Conservation (phyloP, 2,797 vertebrate genomes). For the Ctenochaetus hawaiiensis region DNA sequence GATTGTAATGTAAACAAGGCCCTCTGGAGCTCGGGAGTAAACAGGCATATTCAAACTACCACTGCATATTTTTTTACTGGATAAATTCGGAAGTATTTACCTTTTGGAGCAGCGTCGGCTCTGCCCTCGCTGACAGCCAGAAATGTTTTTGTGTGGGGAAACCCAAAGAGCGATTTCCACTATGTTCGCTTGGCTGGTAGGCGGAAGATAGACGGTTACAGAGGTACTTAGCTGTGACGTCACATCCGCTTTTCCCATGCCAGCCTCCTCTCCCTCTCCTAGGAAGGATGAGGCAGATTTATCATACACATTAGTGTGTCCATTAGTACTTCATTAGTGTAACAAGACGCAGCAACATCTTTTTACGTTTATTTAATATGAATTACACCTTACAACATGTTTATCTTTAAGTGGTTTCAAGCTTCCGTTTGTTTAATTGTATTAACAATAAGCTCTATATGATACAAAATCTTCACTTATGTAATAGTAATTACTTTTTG, state of each 20-base stretch:
- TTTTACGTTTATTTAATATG: background rate
- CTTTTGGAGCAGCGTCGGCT: slow-evolving; percentile 52
- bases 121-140: slow-evolving; percentile 33
- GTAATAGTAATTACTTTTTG: background rate
- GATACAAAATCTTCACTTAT: background rate
- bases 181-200: slow-evolving; percentile 59
- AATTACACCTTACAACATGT: background rate
- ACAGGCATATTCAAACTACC: slow-evolving; percentile 23
- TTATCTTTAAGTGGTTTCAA: background rate
- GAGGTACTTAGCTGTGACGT: slow-evolving; percentile 77
- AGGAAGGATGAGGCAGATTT: slow-evolving; percentile 3
- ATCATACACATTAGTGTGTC: background rate
- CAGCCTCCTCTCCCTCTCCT: background rate
- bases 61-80: background rate
- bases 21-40: slow-evolving; percentile 57
- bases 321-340: background rate
- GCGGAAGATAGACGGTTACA: slow-evolving; percentile 76
- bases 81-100: slow-evolving; percentile 66
- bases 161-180: slow-evolving; percentile 61
- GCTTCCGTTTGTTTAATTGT: background rate
- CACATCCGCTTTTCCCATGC: slow-evolving; percentile 77
- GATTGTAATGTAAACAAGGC: slow-evolving; percentile 90
- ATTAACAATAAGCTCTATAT: background rate
- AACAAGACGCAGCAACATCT: background rate
- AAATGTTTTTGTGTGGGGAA: slow-evolving; percentile 26